phyloP scores from a whole-genome alignment of 2,797 vertebrate genomes.

The Lutjanus argentimaculatus region DNA sequence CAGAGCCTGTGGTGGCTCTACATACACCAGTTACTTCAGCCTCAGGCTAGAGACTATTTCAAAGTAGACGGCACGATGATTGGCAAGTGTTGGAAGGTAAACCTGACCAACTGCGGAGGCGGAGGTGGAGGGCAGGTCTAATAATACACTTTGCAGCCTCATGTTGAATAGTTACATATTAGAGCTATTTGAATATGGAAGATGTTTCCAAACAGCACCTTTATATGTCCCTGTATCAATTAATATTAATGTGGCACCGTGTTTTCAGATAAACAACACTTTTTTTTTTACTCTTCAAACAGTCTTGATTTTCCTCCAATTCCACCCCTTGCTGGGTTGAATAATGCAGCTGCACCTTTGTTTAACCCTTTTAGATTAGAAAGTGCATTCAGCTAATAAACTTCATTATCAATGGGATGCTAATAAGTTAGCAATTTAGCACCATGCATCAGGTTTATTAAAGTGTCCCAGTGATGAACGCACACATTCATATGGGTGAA shows the following conservation, averaged over 20 bases:
- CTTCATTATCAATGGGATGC: constrained; percentile 62
- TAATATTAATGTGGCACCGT: constrained; percentile 13
- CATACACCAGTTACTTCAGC: constrained; percentile 36
- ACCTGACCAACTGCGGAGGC: constrained; percentile 47
- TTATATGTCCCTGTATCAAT: background rate
- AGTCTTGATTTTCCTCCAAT: background rate
- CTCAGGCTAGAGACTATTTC: constrained; percentile 49
- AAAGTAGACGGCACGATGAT: constrained; percentile 54
- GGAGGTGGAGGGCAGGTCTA: constrained; percentile 37
- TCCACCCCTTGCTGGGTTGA: too few relatives aligned
- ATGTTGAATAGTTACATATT: constrained; percentile 17
- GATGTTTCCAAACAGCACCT: constrained; percentile 20
- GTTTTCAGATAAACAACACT: constrained; percentile 10
- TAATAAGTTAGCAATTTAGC: constrained; percentile 78
- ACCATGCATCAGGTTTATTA: constrained; percentile 69
- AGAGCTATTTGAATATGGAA: constrained; percentile 33
- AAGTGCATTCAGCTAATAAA: constrained; percentile 62
- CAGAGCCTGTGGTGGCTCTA: constrained; percentile 35
- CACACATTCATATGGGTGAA: constrained; percentile 61
- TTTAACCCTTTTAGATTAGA: constrained; percentile 56
- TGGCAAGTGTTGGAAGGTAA: constrained; percentile 55
- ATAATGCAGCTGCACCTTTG: constrained; percentile 44
- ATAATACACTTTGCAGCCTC: constrained; percentile 29
- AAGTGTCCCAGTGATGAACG: constrained; percentile 66
- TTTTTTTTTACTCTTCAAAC: background rate